phyloP scores from a whole-genome alignment of 2,113 vertebrate species.

The Gulo gulo region DNA sequence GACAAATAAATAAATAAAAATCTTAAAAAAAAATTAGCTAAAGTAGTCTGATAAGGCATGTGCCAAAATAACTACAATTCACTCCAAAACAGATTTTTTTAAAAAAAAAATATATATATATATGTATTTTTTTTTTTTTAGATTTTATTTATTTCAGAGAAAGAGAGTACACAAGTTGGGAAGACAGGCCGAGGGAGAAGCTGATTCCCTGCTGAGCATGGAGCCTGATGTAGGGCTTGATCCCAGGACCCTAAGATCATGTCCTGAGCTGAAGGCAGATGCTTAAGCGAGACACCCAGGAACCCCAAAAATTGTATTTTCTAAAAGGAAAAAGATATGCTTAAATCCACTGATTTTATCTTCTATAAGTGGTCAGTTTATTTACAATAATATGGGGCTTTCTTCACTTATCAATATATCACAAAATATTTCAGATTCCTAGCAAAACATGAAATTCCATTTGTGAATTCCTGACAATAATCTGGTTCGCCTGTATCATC shows the following conservation, averaged over 20 bases:
- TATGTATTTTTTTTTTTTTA: background rate
- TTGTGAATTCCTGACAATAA: background rate
- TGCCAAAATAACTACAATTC: conserved; percentile 5
- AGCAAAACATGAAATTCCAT: background rate
- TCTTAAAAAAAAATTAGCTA: background rate
- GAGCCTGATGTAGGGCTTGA: background rate
- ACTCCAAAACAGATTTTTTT: background rate
- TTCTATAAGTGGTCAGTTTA: conserved; percentile 15
- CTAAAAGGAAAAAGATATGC: conserved; percentile 11
- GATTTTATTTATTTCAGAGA: background rate
- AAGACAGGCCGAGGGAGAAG: background rate
- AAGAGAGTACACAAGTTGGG: background rate
- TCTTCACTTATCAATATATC: background rate
- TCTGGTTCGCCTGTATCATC: background rate
- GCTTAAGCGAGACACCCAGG: background rate
- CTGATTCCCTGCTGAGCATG: background rate
- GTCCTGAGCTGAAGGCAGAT: background rate
- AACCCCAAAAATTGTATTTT: background rate
- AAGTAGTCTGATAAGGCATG: background rate
- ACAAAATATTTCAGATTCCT: conserved; percentile 1
- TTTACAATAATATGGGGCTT: background rate
- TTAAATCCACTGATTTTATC: conserved; percentile 1
- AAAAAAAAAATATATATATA: background rate
- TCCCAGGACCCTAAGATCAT: too few species aligned
- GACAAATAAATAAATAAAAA: too few species aligned